Evolutionary conservation across 2,113 vertebrate genomes (phyloP).

Genomic region (Rynchops niger): DNA sequence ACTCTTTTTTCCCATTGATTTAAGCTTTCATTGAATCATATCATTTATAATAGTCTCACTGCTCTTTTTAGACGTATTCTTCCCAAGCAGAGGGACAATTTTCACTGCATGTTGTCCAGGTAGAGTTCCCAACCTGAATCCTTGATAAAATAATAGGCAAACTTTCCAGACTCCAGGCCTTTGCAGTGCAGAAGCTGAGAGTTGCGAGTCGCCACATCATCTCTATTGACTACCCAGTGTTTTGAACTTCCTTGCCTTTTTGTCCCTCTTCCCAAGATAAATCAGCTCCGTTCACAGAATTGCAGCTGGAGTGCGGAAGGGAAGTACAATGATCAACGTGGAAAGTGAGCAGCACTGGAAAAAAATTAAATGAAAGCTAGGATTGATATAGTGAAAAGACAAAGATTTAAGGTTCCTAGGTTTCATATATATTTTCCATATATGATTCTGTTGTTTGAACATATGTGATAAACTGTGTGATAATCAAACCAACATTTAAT

Average conservation of each 20-base stretch:
- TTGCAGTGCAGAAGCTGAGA: not conserved
- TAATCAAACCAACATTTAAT: not conserved
- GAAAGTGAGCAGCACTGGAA: not conserved
- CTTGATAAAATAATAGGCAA: not conserved
- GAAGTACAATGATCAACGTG: not conserved
- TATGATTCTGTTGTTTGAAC: not conserved
- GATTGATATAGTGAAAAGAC: not conserved
- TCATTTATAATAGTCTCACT: not conserved
- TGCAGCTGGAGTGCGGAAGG: not conserved
- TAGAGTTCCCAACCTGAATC: not conserved
- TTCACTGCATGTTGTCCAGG: not conserved
- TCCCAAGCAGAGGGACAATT: not conserved
- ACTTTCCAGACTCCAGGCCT: not conserved
- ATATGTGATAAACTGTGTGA: not conserved
- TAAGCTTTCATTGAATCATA: not conserved
- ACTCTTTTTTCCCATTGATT: not conserved
- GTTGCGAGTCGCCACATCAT: rapidly evolving
- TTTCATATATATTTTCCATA: not conserved
- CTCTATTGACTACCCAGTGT: not conserved
- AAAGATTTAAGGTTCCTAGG: not conserved
- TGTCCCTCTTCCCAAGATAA: not conserved
- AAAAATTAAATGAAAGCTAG: not conserved
- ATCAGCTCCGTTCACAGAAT: not conserved
- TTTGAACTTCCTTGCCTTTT: not conserved
- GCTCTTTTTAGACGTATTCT: not conserved